A percentile compares a stretch with the other conserved stretches of the same genome.
These are phyloP conservation scores for Garra rufa DNA, from an alignment of 2,113 vertebrate species.

Conservation along the genomic window DNA sequence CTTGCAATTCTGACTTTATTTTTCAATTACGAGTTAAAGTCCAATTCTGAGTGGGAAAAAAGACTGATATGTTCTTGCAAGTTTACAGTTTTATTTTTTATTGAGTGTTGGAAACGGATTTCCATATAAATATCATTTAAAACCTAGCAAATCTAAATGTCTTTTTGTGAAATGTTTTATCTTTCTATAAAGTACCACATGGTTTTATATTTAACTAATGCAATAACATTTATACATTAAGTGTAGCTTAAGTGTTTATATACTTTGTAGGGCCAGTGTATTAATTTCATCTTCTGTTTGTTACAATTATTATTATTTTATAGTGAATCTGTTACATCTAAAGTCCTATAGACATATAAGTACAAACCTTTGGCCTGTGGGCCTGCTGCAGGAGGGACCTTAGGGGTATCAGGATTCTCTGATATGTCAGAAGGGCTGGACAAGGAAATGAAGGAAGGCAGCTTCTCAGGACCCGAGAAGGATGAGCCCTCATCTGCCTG, in stretches of 20 bases:
- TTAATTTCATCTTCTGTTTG: background rate
- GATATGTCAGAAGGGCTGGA: constrained; percentile 80
- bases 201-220: background rate
- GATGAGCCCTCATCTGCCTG: constrained; percentile 50
- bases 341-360: background rate
- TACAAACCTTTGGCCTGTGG: constrained; percentile 78
- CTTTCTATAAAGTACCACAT: background rate
- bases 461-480: constrained; percentile 58
- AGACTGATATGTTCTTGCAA: too few species aligned
- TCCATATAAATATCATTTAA: too few species aligned
- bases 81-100: too few species aligned
- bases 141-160: too few species aligned
- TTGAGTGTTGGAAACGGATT: too few species aligned
- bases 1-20: too few species aligned
- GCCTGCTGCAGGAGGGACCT: constrained; percentile 26
- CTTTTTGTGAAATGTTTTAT: too few species aligned
- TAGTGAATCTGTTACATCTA: background rate
- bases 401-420: constrained; percentile 44
- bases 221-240: background rate
- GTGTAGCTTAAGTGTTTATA: background rate
- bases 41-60: too few species aligned
- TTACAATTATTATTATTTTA: background rate
- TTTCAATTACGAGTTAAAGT: too few species aligned
- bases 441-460: constrained; percentile 92
- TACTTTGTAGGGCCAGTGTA: background rate